A percentile compares a stretch with the other conserved stretches of the same genome.
Evolutionary conservation across 2,113 vertebrate species (phyloP).

Genomic region (Gorsachius goisagi): DNA sequence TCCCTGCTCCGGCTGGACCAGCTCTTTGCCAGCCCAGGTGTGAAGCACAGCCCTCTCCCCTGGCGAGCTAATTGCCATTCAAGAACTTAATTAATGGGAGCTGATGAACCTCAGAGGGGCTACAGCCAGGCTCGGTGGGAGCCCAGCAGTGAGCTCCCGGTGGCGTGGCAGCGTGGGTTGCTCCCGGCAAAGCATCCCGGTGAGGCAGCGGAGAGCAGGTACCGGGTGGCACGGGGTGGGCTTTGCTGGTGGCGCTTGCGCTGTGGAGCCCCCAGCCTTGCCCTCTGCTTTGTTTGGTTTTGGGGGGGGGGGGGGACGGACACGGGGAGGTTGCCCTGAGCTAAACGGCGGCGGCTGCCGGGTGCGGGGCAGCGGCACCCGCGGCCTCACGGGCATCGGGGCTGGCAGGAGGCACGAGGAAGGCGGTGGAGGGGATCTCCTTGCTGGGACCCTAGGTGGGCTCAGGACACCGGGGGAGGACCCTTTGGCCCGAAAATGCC

Average conservation of each 20-base stretch:
- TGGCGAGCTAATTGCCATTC: background rate
- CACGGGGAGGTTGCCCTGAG: rapidly evolving
- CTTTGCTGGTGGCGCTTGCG: background rate
- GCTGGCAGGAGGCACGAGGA: rapidly evolving
- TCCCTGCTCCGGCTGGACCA: background rate
- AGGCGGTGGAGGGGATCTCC: background rate
- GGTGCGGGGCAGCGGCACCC: rapidly evolving
- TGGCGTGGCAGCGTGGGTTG: rapidly evolving
- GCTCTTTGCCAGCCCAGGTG: background rate
- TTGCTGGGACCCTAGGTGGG: rapidly evolving
- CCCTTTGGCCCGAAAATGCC: rapidly evolving
- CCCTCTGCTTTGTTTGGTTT: background rate
- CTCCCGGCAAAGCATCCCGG: background rate
- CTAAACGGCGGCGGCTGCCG: rapidly evolving
- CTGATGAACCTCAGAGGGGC: background rate
- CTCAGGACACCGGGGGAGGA: background rate
- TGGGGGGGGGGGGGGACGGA: too few relatives aligned
- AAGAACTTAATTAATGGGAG: background rate
- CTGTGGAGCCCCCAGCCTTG: background rate
- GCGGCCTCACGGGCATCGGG: rapidly evolving
- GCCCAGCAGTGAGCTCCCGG: background rate
- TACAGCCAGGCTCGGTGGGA: background rate
- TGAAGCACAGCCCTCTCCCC: background rate
- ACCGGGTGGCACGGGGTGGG: rapidly evolving
- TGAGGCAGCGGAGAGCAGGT: rapidly evolving